Percentiles rank a stretch among this genome's conserved stretches.
phyloP scores from a whole-genome alignment of 2,888 invertebrate genomes.

The Tortrix viridana region DNA sequence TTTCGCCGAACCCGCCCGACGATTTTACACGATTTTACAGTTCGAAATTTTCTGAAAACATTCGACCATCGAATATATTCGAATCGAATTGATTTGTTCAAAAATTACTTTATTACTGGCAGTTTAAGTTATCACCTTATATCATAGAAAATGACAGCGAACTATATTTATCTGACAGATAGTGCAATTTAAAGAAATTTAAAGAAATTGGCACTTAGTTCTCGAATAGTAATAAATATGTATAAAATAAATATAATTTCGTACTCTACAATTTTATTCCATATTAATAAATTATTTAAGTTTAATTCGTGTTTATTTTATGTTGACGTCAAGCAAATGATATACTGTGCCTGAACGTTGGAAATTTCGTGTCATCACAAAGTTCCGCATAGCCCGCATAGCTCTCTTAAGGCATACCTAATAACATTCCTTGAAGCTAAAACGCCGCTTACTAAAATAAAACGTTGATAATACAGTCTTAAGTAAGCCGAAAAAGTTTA shows the following conservation, averaged over 20 bases:
- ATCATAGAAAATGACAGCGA: too few species aligned
- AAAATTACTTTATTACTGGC: too few species aligned
- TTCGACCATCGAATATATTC: too few species aligned
- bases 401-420: conserved; percentile 15
- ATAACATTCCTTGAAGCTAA: conserved; percentile 19
- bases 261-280: too few species aligned
- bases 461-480: neutral
- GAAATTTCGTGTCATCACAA: conserved; percentile 28
- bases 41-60: too few species aligned
- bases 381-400: conserved; percentile 20
- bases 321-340: conserved; percentile 3
- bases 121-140: too few species aligned
- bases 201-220: too few species aligned
- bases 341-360: conserved; percentile 7
- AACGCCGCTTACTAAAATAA: too few species aligned
- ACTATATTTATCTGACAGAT: too few species aligned
- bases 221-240: too few species aligned
- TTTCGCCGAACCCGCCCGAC: neutral
- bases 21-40: conserved; percentile 2
- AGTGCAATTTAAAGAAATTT: too few species aligned
- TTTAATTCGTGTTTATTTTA: neutral
- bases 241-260: neutral
- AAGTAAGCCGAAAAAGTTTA: neutral
- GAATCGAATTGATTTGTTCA: too few species aligned
- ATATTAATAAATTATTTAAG: neutral